Evolutionary conservation across 2,888 invertebrate species (phyloP), one percentile per base, ranked within the genome.

Genomic region (Acrocyrtus sp.): DNA sequence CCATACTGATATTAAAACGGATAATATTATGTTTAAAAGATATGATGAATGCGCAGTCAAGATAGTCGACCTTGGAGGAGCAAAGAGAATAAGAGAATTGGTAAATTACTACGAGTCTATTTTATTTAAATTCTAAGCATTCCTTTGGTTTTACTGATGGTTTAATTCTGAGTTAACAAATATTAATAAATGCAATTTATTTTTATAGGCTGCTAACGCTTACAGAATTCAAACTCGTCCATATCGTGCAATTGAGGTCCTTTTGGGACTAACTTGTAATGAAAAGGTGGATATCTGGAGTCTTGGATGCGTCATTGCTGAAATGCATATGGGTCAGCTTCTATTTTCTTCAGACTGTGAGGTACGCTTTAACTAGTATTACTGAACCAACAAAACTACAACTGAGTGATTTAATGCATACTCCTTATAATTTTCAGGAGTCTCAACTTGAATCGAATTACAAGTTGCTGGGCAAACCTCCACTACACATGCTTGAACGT

Each of bases 1-100:
- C 6, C 68, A 68, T 19, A 26, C 53, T 19, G 61, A 61, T 41
- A 10, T 68, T 4, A 68, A 68, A 19, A 60, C 68, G 1, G 43
- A 53, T 1, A 68, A 68, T 27, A 54, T 68, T 12, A 61, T 68
- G 68, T 0, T 68, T 2, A 47, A 47, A 8, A 21, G 47, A n/a
- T 34, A 5, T 0, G n/a, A 15, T 4, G 34, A 34, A 5, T 41
- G 60, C 1, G 53, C 43, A 15, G 47, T 61, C 0, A 68, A 68
- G n/a, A n/a, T 68, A 0, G 47, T 53, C 34, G 68, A 68, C 22
- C 61, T 68, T 17, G 68, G 61, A 1, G 27, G 50, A 8, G 27
- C 34, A 1, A 19, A 50, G 8, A 26, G 12, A n/a, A n/a, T 5
- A 8, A 24, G 39, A 27, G 50, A 50, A 21, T 41, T n/a, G 21